A percentile compares a stretch with the other conserved stretches of the same genome.
Evolutionary conservation across 2,113 vertebrate genomes (phyloP).

Genomic region (Bubo blakistoni): DNA sequence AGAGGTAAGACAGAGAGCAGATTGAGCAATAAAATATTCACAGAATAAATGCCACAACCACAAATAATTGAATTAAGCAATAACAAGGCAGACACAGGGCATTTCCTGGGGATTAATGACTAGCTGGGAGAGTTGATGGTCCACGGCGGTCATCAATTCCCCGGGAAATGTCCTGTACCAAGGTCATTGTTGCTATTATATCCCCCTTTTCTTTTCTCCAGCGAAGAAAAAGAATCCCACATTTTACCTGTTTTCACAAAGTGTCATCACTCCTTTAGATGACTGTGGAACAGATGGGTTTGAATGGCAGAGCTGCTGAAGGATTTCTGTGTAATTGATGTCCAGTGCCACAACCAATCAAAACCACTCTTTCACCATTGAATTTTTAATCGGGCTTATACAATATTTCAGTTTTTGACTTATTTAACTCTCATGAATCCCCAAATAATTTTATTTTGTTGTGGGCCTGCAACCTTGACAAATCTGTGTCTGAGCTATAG

Average conservation of each 20-base stretch:
- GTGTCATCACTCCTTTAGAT: neutral
- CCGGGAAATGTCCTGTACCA: constrained; percentile 29
- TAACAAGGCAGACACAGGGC: constrained; percentile 20
- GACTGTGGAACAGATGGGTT: neutral
- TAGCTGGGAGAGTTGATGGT: constrained; percentile 29
- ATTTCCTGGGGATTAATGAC: constrained; percentile 50
- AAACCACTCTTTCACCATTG: neutral
- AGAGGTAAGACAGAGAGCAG: constrained; percentile 29
- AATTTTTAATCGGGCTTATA: neutral
- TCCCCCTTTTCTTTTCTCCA: neutral
- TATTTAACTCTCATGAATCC: neutral
- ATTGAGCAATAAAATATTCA: constrained; percentile 60
- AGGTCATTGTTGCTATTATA: constrained; percentile 24
- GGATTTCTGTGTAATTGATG: neutral
- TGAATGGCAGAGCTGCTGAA: neutral
- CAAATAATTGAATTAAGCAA: constrained; percentile 67
- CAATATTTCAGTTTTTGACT: constrained; percentile 17
- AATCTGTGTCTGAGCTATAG: neutral
- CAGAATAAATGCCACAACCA: constrained; percentile 44
- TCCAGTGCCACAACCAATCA: neutral
- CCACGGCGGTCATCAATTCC: constrained; percentile 38
- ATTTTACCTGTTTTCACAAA: constrained; percentile 29
- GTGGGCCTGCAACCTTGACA: neutral
- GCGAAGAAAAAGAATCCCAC: neutral
- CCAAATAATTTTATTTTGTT: neutral